These are phyloP conservation scores for Propithecus deckenii DNA, from an alignment of 2,797 vertebrate genomes.

Conservation along the genomic window DNA sequence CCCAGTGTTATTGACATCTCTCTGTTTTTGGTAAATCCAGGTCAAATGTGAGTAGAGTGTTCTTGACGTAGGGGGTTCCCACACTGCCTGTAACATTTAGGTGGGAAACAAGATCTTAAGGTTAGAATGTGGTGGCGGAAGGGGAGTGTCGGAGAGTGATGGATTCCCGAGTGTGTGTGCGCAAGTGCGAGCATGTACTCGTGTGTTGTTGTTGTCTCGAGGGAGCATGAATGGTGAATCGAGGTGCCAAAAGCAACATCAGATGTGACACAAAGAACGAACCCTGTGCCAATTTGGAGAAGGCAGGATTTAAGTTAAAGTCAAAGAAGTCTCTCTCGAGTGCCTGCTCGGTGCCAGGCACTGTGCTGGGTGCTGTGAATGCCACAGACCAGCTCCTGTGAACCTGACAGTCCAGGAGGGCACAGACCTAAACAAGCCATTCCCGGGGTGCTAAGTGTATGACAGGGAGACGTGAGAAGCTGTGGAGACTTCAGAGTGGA, in stretches of 20 bases:
- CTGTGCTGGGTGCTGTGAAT: background rate
- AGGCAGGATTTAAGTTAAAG: background rate
- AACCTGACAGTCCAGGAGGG: background rate
- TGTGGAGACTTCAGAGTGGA: background rate
- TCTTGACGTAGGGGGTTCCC: background rate
- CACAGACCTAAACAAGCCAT: background rate
- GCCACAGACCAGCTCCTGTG: background rate
- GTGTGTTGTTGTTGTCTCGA: background rate
- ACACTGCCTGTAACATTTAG: background rate
- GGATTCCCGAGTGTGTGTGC: background rate
- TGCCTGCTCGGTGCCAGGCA: background rate
- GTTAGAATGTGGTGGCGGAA: background rate
- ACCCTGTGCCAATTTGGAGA: background rate
- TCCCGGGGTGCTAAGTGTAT: background rate
- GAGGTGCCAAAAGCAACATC: background rate
- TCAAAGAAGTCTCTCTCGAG: background rate
- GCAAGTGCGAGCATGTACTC: fast-evolving
- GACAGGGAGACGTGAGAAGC: background rate
- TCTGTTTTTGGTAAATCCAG: background rate
- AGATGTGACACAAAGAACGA: background rate
- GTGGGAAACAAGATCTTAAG: background rate
- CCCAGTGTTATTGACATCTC: background rate
- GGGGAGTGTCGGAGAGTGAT: background rate
- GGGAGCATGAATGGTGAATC: background rate
- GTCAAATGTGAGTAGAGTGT: background rate